Percentiles rank a stretch among this genome's conserved stretches.
Evolutionary conservation across 2,888 invertebrate species (phyloP).

Genomic region (Notocelia uddmanniana): DNA sequence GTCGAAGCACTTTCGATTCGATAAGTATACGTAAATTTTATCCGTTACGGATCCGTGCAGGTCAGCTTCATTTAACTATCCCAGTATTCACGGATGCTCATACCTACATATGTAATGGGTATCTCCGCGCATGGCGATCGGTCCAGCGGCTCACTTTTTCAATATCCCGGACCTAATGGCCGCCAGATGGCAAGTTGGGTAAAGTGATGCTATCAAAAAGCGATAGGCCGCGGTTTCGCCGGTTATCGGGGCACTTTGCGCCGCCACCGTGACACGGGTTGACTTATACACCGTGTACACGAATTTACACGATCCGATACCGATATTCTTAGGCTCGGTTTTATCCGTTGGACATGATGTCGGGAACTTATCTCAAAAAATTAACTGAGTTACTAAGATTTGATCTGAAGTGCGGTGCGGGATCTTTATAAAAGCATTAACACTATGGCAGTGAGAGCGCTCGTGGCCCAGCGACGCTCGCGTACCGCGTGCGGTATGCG

Average conservation of each 20-base stretch:
- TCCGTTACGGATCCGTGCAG: too few species aligned
- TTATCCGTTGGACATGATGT: too few species aligned
- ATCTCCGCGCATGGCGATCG: slow-evolving; percentile 50
- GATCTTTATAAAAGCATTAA: too few species aligned
- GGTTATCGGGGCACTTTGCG: slow-evolving; percentile 84
- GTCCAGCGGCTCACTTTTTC: slow-evolving; percentile 78
- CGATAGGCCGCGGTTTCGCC: slow-evolving; percentile 82
- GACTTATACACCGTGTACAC: slow-evolving; percentile 69
- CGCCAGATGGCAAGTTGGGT: slow-evolving; percentile 83
- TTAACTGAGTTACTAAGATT: too few species aligned
- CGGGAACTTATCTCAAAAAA: too few species aligned
- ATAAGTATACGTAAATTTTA: too few species aligned
- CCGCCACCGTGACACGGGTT: slow-evolving; percentile 74
- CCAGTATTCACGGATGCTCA: not conserved
- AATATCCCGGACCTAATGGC: slow-evolving; percentile 84
- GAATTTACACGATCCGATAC: slow-evolving; percentile 60
- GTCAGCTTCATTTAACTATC: not conserved
- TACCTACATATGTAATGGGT: slow-evolving; percentile 20
- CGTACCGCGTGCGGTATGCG: too few species aligned
- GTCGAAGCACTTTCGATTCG: too few species aligned
- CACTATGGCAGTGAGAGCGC: too few species aligned
- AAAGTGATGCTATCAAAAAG: slow-evolving; percentile 86
- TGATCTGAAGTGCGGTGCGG: too few species aligned
- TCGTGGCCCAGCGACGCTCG: too few species aligned
- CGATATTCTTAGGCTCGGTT: slow-evolving; percentile 28